Evolutionary conservation across 2,797 vertebrate species (phyloP).

Genomic region (Macrochelys suwanniensis): DNA sequence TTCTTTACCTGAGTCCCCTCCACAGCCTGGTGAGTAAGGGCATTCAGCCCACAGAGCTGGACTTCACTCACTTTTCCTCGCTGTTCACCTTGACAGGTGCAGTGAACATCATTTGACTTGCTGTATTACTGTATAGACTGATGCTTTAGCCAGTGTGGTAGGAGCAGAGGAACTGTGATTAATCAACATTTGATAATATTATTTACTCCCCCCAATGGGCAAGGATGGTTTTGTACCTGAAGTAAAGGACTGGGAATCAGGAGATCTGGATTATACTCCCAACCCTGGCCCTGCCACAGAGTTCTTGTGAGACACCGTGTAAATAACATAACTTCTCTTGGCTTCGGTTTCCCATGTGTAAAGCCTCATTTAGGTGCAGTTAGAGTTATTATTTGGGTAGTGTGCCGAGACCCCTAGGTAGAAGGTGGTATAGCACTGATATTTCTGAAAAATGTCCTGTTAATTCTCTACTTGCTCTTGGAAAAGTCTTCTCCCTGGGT

Average conservation of each 20-base stretch:
- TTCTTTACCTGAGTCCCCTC: rapidly evolving
- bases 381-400: background rate
- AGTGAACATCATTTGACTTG: background rate
- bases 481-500: background rate
- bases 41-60: background rate
- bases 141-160: background rate
- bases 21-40: background rate
- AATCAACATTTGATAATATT: background rate
- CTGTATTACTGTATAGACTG: background rate
- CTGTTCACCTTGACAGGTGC: background rate
- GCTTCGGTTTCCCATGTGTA: background rate
- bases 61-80: background rate
- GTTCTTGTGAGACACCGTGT: background rate
- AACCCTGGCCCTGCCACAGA: background rate
- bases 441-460: background rate
- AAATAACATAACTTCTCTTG: background rate
- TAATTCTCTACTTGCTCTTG: background rate
- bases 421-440: background rate
- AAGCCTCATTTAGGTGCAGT: background rate
- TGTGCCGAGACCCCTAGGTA: background rate
- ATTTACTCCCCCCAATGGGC: background rate
- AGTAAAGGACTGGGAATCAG: background rate
- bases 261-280: rapidly evolving
- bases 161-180: background rate
- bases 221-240: background rate